These are phyloP conservation scores for Trissolcus japonicus DNA, from an alignment of 2,888 invertebrate species.

Conservation along the genomic window DNA sequence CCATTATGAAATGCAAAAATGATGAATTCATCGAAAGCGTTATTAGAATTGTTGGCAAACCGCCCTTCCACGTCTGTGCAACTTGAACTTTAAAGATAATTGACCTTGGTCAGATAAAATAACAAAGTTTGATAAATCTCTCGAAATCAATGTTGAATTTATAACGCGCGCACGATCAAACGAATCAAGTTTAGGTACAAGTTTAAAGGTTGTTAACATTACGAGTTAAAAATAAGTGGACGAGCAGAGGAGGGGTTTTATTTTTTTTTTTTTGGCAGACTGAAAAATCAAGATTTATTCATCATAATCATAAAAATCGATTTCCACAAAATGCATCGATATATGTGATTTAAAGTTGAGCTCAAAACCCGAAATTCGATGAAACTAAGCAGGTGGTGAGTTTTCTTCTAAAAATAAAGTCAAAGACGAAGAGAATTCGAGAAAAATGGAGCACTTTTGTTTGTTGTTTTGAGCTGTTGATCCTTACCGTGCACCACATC, in stretches of 20 bases:
- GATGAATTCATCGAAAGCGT: conserved; percentile 38
- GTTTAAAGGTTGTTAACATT: conserved; percentile 40
- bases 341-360: background rate
- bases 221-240: conserved; percentile 17
- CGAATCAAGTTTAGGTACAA: background rate
- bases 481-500: conserved; percentile 70
- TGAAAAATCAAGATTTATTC: background rate
- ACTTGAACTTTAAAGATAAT: conserved; percentile 55
- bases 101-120: conserved; percentile 40
- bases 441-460: conserved; percentile 1
- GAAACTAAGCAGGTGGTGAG: background rate
- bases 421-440: conserved; percentile 2
- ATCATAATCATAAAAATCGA: background rate
- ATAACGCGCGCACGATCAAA: background rate
- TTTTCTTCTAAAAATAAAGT: conserved; percentile 26
- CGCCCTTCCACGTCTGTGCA: conserved; percentile 37
- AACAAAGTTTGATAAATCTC: conserved; percentile 13
- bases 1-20: background rate
- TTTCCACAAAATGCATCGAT: conserved; percentile 1
- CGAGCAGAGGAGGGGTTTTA: background rate
- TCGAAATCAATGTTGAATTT: conserved; percentile 15
- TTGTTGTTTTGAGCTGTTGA: background rate
- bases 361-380: background rate
- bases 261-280: background rate
- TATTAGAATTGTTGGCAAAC: conserved; percentile 42